These are phyloP conservation scores for Drosophila sulfurigaster DNA, from an alignment of 1,140 invertebrate genomes.

Conservation along the genomic window DNA sequence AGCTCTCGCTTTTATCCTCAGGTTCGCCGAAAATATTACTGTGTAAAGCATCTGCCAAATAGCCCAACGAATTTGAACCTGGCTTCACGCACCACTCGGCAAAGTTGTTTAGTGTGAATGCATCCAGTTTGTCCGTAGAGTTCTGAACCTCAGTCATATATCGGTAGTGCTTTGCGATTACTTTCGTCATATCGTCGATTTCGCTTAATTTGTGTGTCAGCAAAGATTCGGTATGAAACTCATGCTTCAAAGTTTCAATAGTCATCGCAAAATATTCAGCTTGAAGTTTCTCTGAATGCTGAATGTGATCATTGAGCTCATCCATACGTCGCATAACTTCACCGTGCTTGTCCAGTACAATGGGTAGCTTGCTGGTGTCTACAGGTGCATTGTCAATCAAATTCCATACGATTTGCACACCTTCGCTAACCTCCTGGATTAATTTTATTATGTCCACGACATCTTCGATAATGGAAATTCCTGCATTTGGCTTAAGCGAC, in stretches of 20 bases:
- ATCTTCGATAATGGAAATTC: neutral
- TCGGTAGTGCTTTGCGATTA: constrained; percentile 17
- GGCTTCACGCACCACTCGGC: constrained; percentile 49
- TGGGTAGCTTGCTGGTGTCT: neutral
- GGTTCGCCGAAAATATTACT: constrained; percentile 15
- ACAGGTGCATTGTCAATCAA: constrained; percentile 7
- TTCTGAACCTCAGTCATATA: constrained; percentile 31
- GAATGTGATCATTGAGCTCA: constrained; percentile 32
- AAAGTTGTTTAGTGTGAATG: constrained; percentile 36
- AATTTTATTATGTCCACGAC: constrained; percentile 41
- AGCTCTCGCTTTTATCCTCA: neutral
- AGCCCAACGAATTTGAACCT: constrained; percentile 23
- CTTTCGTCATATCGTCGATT: constrained; percentile 7
- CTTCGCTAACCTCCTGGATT: constrained; percentile 28
- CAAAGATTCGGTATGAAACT: constrained; percentile 2
- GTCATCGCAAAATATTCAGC: constrained; percentile 25
- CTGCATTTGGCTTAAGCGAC: neutral
- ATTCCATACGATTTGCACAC: constrained; percentile 27
- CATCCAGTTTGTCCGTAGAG: constrained; percentile 18
- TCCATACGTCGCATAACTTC: constrained; percentile 23
- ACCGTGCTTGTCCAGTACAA: constrained; percentile 27
- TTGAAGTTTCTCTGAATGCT: constrained; percentile 31
- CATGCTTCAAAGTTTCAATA: constrained; percentile 27
- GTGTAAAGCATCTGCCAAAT: constrained; percentile 20
- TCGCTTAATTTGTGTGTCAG: constrained; percentile 16